Percentiles rank a stretch among this genome's conserved stretches.
phyloP scores from a whole-genome alignment of 2,888 invertebrate species.

The Conchocele bisecta region DNA sequence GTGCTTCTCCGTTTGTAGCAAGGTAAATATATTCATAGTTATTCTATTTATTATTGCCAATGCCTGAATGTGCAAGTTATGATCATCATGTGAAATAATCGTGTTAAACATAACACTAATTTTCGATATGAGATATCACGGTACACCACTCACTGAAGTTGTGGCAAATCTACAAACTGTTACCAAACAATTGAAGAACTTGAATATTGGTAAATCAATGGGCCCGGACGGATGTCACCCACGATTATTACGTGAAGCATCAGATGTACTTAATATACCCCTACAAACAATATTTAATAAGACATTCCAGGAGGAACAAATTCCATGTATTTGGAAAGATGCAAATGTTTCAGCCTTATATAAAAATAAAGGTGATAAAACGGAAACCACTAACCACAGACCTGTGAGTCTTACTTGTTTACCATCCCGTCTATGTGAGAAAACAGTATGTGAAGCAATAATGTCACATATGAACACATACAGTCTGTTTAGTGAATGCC shows the following conservation, averaged over 20 bases:
- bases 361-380: conserved; percentile 15
- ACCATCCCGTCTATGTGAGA: conserved; percentile 1
- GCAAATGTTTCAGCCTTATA: conserved; percentile 10
- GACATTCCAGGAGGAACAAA: not conserved
- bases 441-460: not conserved
- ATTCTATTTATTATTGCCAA: too few relatives aligned
- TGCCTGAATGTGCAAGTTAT: too few relatives aligned
- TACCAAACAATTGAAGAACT: conserved; percentile 1
- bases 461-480: conserved; percentile 10
- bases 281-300: conserved; percentile 6
- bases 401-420: conserved; percentile 11
- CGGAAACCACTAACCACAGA: not conserved
- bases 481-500: conserved; percentile 12
- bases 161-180: not conserved
- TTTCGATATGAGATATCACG: not conserved
- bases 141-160: not conserved
- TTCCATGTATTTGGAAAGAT: conserved; percentile 10
- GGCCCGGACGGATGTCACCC: conserved; percentile 4
- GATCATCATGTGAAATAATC: too few relatives aligned
- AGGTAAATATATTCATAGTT: too few relatives aligned
- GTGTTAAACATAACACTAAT: too few relatives aligned
- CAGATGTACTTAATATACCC: conserved; percentile 1
- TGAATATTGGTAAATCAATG: conserved; percentile 4
- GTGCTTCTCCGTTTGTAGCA: too few relatives aligned
- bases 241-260: not conserved